Percentiles rank a stretch among this genome's conserved stretches.
Evolutionary conservation across 2,797 vertebrate species (phyloP).

Genomic region (Balearica regulorum): DNA sequence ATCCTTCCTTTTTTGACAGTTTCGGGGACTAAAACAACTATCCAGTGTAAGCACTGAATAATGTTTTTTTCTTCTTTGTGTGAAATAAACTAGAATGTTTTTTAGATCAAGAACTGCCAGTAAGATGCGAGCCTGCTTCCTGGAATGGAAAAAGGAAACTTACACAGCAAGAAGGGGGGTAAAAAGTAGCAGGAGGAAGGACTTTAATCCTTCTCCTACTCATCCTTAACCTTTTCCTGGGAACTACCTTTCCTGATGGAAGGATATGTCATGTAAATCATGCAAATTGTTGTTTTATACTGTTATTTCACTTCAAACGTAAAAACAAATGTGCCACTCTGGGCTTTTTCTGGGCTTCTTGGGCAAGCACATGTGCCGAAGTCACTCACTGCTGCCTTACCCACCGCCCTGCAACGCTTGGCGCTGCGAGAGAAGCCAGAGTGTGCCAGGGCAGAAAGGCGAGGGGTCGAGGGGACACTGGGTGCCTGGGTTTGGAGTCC

Average conservation of each 20-base stretch:
- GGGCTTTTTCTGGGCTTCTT: not conserved
- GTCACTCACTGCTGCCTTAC: not conserved
- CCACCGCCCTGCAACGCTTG: fast-evolving
- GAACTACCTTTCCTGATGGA: not conserved
- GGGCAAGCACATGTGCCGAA: fast-evolving
- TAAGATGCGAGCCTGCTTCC: not conserved
- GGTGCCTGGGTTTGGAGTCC: not conserved
- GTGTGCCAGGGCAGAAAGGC: not conserved
- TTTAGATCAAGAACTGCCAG: not conserved
- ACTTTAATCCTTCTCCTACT: not conserved
- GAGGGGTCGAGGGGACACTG: not conserved
- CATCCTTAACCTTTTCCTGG: not conserved
- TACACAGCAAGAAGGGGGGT: not conserved
- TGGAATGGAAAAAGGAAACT: not conserved
- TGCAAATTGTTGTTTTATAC: not conserved
- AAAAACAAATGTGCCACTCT: not conserved
- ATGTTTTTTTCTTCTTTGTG: not conserved
- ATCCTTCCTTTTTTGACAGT: not conserved
- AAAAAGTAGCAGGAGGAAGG: not conserved
- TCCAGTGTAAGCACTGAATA: not conserved
- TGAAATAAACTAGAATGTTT: not conserved
- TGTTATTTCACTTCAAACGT: not conserved
- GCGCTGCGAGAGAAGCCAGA: not conserved
- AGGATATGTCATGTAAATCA: not conserved
- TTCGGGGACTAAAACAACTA: not conserved